Evolutionary conservation across 2,797 vertebrate genomes (phyloP), one percentile per base, ranked within the genome.

Genomic region (Heliangelus exortis): DNA sequence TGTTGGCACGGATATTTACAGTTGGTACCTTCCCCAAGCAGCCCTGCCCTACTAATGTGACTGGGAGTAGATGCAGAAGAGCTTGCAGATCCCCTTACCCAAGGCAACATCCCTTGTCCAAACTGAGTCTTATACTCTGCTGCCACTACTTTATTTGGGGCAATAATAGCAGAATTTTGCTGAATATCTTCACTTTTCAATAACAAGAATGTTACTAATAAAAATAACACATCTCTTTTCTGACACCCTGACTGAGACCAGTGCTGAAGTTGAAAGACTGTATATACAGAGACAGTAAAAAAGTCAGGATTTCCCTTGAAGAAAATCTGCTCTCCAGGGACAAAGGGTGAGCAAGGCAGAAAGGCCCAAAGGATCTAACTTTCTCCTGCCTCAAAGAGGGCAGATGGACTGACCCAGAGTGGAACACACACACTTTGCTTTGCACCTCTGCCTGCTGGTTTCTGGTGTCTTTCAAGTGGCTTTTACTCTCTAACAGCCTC

Each of bases 291-390:
- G 20, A 71, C 39, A 89, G 26, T 29, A 73, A 87, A 74, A 74
- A 95, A 72, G 28, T 54, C 71, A 82, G 26, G 29, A 83, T 87
- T 92, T 89, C 59, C n/a, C 59, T 87, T 89, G 55, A 79, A 86
- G 66, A 86, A 69, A 20, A 48, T 58, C 48, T 82, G 23, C 43
- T 92, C 51, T 89, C n/a, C 5, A 76, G 43, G n/a, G 63, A 84
- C 21, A 73, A 87, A 87, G 34, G 51, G 43, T 79, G 28, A 92
- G 45, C 87, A 43, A 26, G 53, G 34, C 48, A 95, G 39, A 62
- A 5, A 87, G 51, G 75, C 21, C 20, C 67, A 92, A 23, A 43
- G 53, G 33, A 71, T 78, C 50, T 78, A 91, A 86, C 45, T 76
- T 79, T 73, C 8, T 14, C 17, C 28, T 79, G 23, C n/a, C 34